Base-by-base conservation (phyloP, 2,113 vertebrate species). In the Oreochromis aureus region DNA sequence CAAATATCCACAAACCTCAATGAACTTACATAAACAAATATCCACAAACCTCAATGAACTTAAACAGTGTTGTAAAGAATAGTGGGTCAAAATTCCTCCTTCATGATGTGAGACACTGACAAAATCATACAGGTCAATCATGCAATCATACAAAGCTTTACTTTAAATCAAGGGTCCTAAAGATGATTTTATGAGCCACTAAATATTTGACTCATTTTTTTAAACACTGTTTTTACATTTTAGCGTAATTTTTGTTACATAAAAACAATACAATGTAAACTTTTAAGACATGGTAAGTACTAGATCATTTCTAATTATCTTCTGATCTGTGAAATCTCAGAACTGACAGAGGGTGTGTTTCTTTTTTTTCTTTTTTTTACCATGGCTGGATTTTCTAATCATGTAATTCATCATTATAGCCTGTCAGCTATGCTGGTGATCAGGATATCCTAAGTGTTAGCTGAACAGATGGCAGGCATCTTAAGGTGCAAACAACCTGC, bases 401-500 rank as follows among this genome's bases (percentile, higher is more conserved):
- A 80, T 82, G 69, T 69, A 84, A 91, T 90, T 87, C 86, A 87
- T 92, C 91, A 89, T 90, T 76, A 54, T 32, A 80, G 44, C 78
- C 71, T 85, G 85, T 79, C 86, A 86, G 39, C 80, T 11, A 81
- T 34, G 83, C 39, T 84, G 80, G 39, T 84, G 63, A 87, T 86
- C 88, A 85, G 71, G 73, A 80, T 66, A 78, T 55, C 85, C 87
- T 89, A 39, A 4, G 90, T 81, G 81, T 80, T 44, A 84, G 44
- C 85, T 78, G 83, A 93, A 87, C 91, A 94, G 91, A 92, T 93
- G 93, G 92, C 71, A 81, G 46, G 69, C 84, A 66, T 91, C 86
- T 87, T 83, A 89, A 84, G 84, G 46, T 88, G 83, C 76, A 89
- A 89, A 89, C 87, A 92, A 86, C 85, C 78, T 82, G 86, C 87